Percentiles rank a stretch among this genome's conserved stretches.
Conservation (phyloP, 2,888 invertebrate species). For the Candidula unifasciata region DNA sequence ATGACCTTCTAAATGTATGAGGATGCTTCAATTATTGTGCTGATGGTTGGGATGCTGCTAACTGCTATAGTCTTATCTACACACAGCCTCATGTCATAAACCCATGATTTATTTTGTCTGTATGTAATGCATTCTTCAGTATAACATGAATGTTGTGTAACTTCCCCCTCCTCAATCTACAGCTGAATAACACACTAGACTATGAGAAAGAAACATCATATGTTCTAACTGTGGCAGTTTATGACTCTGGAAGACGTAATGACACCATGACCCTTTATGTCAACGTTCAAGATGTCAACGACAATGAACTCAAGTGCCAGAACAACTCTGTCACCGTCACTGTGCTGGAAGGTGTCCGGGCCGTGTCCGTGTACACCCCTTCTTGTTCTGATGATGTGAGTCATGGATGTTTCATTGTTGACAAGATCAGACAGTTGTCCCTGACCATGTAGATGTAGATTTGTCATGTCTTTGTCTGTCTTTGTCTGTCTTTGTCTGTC, state of each 20-base stretch:
- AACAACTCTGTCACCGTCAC: conserved; percentile 44
- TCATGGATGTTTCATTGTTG: background rate
- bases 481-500: too few species aligned
- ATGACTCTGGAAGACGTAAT: conserved; percentile 59
- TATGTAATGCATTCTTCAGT: too few species aligned
- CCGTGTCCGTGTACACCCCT: background rate
- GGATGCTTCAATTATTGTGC: too few species aligned
- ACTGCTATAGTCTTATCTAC: too few species aligned
- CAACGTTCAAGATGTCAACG: conserved; percentile 59
- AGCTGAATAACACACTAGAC: conserved; percentile 58
- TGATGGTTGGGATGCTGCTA: too few species aligned
- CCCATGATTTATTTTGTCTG: too few species aligned
- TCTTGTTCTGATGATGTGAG: conserved; percentile 49
- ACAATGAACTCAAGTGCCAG: conserved; percentile 61
- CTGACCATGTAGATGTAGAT: too few species aligned
- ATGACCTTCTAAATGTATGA: too few species aligned
- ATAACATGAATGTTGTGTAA: too few species aligned
- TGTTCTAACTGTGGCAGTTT: conserved; percentile 58
- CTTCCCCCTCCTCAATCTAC: too few species aligned
- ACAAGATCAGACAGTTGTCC: background rate
- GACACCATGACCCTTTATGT: conserved; percentile 57
- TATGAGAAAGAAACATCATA: conserved; percentile 59
- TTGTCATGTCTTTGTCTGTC: too few species aligned
- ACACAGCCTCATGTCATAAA: too few species aligned
- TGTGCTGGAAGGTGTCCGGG: conserved; percentile 49